Percentiles rank a stretch among this genome's conserved stretches.
Conservation (phyloP, 2,113 vertebrate species). For the Atlantisia rogersi region DNA sequence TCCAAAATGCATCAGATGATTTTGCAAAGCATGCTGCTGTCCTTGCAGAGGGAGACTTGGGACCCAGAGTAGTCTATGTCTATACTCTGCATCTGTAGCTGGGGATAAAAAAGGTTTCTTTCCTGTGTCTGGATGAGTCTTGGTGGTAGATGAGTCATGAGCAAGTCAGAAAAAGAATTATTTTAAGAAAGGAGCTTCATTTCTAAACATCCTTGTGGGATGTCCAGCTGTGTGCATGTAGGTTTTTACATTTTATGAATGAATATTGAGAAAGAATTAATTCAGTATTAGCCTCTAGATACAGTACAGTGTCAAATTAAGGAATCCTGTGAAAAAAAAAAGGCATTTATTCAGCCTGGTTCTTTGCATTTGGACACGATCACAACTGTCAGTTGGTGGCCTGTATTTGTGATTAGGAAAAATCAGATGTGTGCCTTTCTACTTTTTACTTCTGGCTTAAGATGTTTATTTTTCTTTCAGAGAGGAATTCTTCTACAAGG, state of each 20-base stretch:
- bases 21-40: not conserved
- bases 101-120: not conserved
- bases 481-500: not conserved
- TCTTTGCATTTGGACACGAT: not conserved
- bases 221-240: not conserved
- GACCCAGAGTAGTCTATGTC: not conserved
- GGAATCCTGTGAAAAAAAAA: not conserved
- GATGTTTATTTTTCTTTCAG: not conserved
- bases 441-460: not conserved
- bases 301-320: not conserved
- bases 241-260: not conserved
- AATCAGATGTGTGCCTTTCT: not conserved
- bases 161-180: not conserved
- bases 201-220: not conserved
- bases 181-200: not conserved
- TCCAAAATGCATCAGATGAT: not conserved
- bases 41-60: not conserved
- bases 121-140: not conserved
- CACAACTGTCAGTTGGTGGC: not conserved
- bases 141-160: not conserved
- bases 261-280: not conserved
- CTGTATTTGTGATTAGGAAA: not conserved
- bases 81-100: not conserved
- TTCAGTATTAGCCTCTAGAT: not conserved
- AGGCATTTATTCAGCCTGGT: accelerated